Conservation (phyloP, 2,888 invertebrate genomes). For the Pterostichus madidus region DNA sequence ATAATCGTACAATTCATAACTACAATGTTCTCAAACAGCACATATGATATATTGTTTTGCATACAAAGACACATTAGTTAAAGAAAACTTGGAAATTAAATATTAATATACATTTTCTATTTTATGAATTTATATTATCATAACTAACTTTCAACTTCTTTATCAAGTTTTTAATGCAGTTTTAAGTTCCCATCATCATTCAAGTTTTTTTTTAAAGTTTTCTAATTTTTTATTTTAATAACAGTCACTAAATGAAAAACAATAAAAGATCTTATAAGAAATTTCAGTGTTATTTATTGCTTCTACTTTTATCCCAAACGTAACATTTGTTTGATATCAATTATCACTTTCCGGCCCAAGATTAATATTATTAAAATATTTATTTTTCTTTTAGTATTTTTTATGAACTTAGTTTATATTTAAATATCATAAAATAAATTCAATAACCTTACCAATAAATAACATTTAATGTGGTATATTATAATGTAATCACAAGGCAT, state of each 20-base stretch:
- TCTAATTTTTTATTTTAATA: slow-evolving; percentile 55
- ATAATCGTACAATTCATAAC: slow-evolving; percentile 59
- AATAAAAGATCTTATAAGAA: slow-evolving; percentile 22
- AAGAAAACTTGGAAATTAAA: slow-evolving; percentile 50
- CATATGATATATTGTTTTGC: slow-evolving; percentile 1
- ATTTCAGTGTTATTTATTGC: slow-evolving; percentile 5
- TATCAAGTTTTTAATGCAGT: slow-evolving; percentile 60
- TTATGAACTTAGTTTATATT: too few relatives aligned
- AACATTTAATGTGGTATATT: too few relatives aligned
- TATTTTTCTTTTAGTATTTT: too few relatives aligned
- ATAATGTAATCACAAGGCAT: too few relatives aligned
- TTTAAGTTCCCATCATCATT: slow-evolving; percentile 63
- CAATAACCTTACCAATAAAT: too few relatives aligned
- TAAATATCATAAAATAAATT: too few relatives aligned
- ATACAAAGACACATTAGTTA: slow-evolving; percentile 3
- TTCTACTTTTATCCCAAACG: not conserved
- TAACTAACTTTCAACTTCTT: slow-evolving; percentile 60
- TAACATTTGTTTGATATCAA: slow-evolving; percentile 19
- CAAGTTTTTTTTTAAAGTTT: slow-evolving; percentile 42
- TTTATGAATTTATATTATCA: slow-evolving; percentile 62
- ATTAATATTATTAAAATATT: too few relatives aligned
- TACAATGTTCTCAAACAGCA: not conserved
- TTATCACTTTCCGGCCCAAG: too few relatives aligned
- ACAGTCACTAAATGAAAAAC: slow-evolving; percentile 50
- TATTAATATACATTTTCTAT: slow-evolving; percentile 63